These are phyloP conservation scores for Limnephilus lunatus DNA, from an alignment of 2,888 invertebrate genomes.

Conservation along the genomic window DNA sequence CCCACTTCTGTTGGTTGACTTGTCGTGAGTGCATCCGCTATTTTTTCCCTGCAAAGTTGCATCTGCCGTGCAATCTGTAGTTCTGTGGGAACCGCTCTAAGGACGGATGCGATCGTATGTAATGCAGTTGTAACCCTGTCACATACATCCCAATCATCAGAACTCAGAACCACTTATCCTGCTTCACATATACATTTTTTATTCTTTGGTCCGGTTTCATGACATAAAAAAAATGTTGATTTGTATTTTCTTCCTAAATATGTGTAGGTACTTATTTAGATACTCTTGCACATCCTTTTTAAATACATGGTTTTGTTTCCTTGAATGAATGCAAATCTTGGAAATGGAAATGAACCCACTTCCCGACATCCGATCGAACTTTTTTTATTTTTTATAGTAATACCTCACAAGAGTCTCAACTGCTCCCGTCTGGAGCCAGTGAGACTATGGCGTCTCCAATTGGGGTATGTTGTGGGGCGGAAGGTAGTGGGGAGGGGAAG, in stretches of 20 bases:
- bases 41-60: background rate
- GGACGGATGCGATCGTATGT: background rate
- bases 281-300: no score
- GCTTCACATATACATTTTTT: background rate
- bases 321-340: no score
- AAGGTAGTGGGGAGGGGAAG: no score
- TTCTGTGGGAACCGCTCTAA: background rate
- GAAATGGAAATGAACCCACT: no score
- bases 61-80: background rate
- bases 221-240: background rate
- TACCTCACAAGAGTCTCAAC: no score
- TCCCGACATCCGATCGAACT: no score
- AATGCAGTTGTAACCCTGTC: background rate
- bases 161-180: background rate
- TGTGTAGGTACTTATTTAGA: no score
- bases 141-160: background rate
- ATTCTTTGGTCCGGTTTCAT: background rate
- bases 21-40: slow-evolving; percentile 4
- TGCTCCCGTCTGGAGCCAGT: no score
- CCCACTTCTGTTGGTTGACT: background rate
- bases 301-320: no score
- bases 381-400: no score
- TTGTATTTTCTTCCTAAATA: background rate
- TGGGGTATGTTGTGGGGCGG: no score
- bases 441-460: no score